Conservation (phyloP, 2,888 invertebrate species). For the Thecocarcelia acutangulata region DNA sequence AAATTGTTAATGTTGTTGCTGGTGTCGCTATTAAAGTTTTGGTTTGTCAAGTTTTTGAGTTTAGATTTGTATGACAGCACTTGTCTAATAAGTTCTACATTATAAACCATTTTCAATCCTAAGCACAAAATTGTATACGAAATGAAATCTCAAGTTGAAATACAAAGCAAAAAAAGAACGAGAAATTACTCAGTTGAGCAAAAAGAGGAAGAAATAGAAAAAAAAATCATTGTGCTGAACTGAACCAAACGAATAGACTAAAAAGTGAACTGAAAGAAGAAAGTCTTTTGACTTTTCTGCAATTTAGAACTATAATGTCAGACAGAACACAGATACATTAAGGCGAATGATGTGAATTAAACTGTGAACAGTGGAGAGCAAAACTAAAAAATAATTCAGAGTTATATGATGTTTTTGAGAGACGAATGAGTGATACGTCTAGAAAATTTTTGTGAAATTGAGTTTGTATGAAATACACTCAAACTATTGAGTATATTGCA, state of each 20-base stretch:
- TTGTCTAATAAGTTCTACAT: constrained; percentile 66
- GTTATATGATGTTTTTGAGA: no score
- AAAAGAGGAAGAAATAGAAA: background rate
- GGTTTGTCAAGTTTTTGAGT: constrained; percentile 59
- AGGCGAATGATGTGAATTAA: constrained; percentile 1
- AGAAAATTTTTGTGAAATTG: no score
- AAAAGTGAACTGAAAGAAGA: constrained; percentile 13
- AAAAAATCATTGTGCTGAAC: constrained; percentile 9
- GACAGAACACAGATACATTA: constrained; percentile 16
- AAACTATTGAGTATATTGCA: no score
- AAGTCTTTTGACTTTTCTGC: constrained; percentile 45
- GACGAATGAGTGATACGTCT: no score
- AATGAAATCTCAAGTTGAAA: constrained; percentile 31
- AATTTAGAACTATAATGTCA: constrained; percentile 40
- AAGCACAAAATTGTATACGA: constrained; percentile 45
- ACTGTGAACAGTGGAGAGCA: constrained; percentile 3
- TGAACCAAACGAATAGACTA: background rate
- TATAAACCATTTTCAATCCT: constrained; percentile 62
- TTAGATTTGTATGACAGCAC: constrained; percentile 61
- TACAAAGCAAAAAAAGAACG: background rate
- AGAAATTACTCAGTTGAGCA: background rate
- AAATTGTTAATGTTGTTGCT: no score
- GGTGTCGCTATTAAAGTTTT: constrained; percentile 37
- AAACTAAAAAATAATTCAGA: background rate
- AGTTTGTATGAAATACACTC: no score